Percentiles rank a stretch among this genome's conserved stretches.
Conservation (phyloP, 2,888 invertebrate species). For the Linnaemya tessellans region DNA sequence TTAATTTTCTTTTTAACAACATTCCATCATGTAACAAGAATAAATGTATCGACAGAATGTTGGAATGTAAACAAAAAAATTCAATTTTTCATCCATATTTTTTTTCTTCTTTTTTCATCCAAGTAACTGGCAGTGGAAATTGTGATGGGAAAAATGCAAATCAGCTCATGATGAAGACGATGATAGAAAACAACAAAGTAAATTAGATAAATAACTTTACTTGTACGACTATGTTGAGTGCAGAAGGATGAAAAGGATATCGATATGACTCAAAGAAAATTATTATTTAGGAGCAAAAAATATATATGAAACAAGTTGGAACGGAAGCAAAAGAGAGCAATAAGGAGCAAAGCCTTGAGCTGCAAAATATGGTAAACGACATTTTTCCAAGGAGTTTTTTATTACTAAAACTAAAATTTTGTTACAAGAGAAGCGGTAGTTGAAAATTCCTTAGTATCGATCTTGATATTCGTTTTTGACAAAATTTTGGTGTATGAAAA, state of each 20-base stretch:
- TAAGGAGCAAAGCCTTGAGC: neutral
- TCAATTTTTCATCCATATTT: neutral
- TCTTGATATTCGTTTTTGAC: too few species aligned
- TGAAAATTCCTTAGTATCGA: too few species aligned
- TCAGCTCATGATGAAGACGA: slow-evolving; percentile 74
- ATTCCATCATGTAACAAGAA: slow-evolving; percentile 62
- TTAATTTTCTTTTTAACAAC: slow-evolving; percentile 60
- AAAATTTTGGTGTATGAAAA: too few species aligned
- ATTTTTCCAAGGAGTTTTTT: neutral
- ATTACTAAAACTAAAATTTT: too few species aligned
- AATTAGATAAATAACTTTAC: slow-evolving; percentile 76
- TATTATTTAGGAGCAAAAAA: neutral
- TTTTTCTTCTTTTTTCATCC: slow-evolving; percentile 57
- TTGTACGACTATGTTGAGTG: slow-evolving; percentile 38
- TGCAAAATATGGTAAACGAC: neutral
- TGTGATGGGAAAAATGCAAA: slow-evolving; percentile 79
- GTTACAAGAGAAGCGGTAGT: too few species aligned
- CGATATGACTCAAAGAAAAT: slow-evolving; percentile 54
- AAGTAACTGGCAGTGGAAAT: slow-evolving; percentile 74
- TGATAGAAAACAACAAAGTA: slow-evolving; percentile 53
- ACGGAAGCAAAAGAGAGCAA: neutral
- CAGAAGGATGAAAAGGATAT: slow-evolving; percentile 75
- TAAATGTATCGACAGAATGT: slow-evolving; percentile 52
- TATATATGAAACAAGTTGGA: neutral
- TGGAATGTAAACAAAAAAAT: slow-evolving; percentile 30